A percentile compares a stretch with the other conserved stretches of the same genome.
phyloP scores from a whole-genome alignment of 1,140 invertebrate species.

The Heliconius himera region DNA sequence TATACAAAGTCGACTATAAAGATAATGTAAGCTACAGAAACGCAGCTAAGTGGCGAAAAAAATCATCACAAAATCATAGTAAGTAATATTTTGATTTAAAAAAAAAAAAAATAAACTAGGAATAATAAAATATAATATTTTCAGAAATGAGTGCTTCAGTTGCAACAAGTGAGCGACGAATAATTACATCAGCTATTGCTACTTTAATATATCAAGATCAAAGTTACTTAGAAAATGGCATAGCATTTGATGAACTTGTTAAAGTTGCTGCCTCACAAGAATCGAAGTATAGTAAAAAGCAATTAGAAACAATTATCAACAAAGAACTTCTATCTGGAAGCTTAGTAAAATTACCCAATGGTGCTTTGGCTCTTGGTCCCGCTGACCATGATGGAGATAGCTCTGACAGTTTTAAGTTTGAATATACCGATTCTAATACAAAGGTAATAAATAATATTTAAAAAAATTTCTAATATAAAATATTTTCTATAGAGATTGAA shows the following conservation, averaged over 20 bases:
- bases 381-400: conserved; percentile 78
- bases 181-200: conserved; percentile 85
- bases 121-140: conserved; percentile 27
- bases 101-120: too few relatives aligned
- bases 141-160: conserved; percentile 69
- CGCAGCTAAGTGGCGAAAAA: conserved; percentile 87
- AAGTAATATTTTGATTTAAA: conserved; percentile 43
- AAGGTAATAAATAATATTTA: conserved; percentile 72
- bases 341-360: conserved; percentile 85
- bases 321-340: conserved; percentile 86
- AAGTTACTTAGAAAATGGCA: conserved; percentile 87
- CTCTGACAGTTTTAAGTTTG: conserved; percentile 76
- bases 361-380: conserved; percentile 85
- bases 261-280: conserved; percentile 85
- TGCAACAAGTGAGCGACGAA: conserved; percentile 68
- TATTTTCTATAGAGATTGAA: neutral
- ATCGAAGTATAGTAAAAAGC: conserved; percentile 84
- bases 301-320: conserved; percentile 85
- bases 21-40: conserved; percentile 92
- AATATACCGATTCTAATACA: conserved; percentile 72
- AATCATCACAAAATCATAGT: conserved; percentile 66
- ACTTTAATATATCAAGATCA: conserved; percentile 87
- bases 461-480: too few relatives aligned
- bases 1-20: conserved; percentile 93
- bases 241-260: conserved; percentile 85